Base-by-base conservation (phyloP, 2,113 vertebrate species). In the Sebastes fasciatus region DNA sequence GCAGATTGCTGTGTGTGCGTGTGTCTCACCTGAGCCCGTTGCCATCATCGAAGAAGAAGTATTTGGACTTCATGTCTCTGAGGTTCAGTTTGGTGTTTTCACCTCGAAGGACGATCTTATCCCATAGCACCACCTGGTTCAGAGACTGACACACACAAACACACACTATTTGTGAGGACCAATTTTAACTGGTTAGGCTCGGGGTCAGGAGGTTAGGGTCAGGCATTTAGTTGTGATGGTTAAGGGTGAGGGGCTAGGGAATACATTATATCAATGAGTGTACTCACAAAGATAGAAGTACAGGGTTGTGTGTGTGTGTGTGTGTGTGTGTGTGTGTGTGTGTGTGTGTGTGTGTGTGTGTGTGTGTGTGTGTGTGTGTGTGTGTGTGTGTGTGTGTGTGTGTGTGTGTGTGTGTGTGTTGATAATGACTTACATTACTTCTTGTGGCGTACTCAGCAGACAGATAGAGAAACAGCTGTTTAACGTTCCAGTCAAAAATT, bases 401-500 rank as follows among this genome's bases (percentile, higher is more conserved):
- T 71, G 58, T 26, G 70, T 6, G 13, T 19, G 49, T 43, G 52
- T 40, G 7, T 46, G 42, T 62, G 63, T 70, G 43, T 19, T 16
- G 12, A 16, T 4, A 5, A 5, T 12, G 8, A 80, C 98, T 97
- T 96, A 99, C 98, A 79, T 99, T 99, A 94, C 95, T 98, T 95
- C 95, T 98, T 0, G 98, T 98, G 74, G 97, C 90, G 84, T 99
- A 99, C 93, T 99, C 98, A 69, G 98, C 98, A 75, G 98, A 98
- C 88, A 99, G 95, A 85, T 99, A 99, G 19, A 99, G 96, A 91
- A 99, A 99, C 79, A 99, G 95, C 79, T 98, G 97, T 91, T 99
- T 99, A 19, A 99, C 98, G 46, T 99, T 99, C 98, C 98, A 99
- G 92, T 99, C 98, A 92, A 99, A 99, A 94, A 99, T 97, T 74